Evolutionary conservation across 2,113 vertebrate species (phyloP), one percentile per base, ranked within the genome.

Genomic region (Ctenomys sociabilis): DNA sequence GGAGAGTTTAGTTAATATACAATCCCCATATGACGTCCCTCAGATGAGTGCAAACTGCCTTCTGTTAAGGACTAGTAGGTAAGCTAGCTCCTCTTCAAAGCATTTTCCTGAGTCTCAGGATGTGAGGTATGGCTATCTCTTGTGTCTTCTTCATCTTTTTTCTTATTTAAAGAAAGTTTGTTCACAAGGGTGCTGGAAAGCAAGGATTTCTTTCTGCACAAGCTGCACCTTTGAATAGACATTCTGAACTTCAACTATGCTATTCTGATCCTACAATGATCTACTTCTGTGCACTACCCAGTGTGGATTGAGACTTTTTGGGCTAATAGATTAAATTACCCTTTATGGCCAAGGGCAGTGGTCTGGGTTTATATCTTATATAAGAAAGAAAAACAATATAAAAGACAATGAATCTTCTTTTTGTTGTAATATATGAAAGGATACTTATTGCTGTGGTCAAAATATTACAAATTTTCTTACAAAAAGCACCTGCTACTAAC

Each of bases 271-370:
- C 85, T 54, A 86, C 73, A 87, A 82, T 52, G 28, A 57, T 61
- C 64, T 64, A 12, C 72, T 91, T 95, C 17, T 26, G 13, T 35
- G 83, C 9, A 1, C 8, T 28, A 57, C 86, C 77, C 88, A 88
- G 32, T 26, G 85, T 40, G 68, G 59, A 59, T 88, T 95, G 68
- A 94, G 45, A 45, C 82, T 92, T 95, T 96, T 92, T 93, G 28
- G 89, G n/a, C 7, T 85, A 95, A 94, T 81, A 96, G 85, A 94
- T 95, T 95, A 96, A 96, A 95, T 93, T 96, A 95, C 30, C 90
- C 40, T 85, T 85, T 93, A 85, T 94, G 64, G 77, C 45, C 90
- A 96, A 96, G n/a, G 49, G 49, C 63, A 93, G 52, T 35, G 12
- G 54, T 92, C 86, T 91, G 43, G 90, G 40, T 94, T 97, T 95